Base-by-base conservation (phyloP, 2,888 invertebrate genomes). In the Melinopterus prodromus region DNA sequence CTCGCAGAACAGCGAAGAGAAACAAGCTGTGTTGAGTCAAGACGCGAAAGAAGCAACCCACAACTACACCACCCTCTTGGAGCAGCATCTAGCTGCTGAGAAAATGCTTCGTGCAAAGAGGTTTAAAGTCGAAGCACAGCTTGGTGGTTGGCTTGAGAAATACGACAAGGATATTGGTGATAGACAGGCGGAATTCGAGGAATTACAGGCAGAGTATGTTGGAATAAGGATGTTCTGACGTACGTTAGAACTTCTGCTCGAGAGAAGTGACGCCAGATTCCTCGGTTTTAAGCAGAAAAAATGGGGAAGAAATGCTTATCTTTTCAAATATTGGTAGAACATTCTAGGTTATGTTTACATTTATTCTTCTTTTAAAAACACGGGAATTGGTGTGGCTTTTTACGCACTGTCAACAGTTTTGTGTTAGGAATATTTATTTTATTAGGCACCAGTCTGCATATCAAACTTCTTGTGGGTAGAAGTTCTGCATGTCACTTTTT, bases 131-230 rank as follows among this genome's bases (percentile, higher is more conserved):
- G 92, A 93, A 84, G 91, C 91, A 0, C 92, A 92, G 84, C 84
- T 93, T 78, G 83, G 90, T 2, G 91, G 90, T 69, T 92, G 92
- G 92, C 86, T 93, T 6, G 89, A 91, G 79, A 92, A 92, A 84
- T 93, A 92, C 82, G 93, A 93, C 82, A 80, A 88, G 6, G 93
- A 93, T 85, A 91, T 93, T 89, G 90, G 90, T 0, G 92, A 92
- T 76, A 91, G 92, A 82, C 92, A 93, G 80, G 82, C 88, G 0
- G 91, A 92, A 81, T 87, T 91, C 0, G 93, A 93, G 76, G 90
- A 91, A 69, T 88, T 90, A 74, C 88, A 89, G 0, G 86, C 89
- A 79, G 84, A 85, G 87, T 85, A 81, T 35, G 80, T 80, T 26
- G 37, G 26, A 26, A 26, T 26, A 26, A 38, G 6, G 6, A 38